phyloP scores from a whole-genome alignment of 1,140 invertebrate species.

The Polypedilum vanderplanki region DNA sequence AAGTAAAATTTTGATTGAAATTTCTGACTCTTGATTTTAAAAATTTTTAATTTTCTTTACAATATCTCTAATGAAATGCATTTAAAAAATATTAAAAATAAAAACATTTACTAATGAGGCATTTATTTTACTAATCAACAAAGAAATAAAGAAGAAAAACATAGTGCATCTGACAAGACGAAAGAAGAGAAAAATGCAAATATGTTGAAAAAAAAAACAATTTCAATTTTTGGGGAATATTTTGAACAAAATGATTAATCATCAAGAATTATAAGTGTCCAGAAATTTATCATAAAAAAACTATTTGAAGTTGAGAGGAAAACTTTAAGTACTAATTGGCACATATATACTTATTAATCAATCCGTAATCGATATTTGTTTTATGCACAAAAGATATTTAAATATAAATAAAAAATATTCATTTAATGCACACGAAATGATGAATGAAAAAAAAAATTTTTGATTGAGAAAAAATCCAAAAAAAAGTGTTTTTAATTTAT shows the following conservation, averaged over 20 bases:
- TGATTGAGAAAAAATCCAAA: background rate
- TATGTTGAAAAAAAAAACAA: background rate
- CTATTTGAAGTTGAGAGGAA: conserved; percentile 1
- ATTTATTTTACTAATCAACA: conserved; percentile 26
- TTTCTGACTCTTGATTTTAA: background rate
- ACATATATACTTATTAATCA: background rate
- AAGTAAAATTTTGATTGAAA: background rate
- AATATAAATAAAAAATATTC: background rate
- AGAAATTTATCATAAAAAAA: conserved; percentile 13
- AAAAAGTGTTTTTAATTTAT: background rate
- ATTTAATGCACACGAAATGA: background rate
- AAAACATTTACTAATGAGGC: conserved; percentile 22
- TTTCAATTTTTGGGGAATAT: conserved; percentile 29
- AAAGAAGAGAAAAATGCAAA: background rate
- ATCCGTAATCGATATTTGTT: background rate
- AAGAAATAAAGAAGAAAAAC: background rate
- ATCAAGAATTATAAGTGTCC: background rate
- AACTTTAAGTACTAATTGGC: conserved; percentile 8
- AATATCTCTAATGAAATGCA: background rate
- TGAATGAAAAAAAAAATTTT: background rate
- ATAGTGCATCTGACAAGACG: background rate
- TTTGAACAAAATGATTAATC: conserved; percentile 25
- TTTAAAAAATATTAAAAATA: conserved; percentile 23
- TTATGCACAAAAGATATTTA: background rate
- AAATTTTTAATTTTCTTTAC: no score